These are phyloP conservation scores for Cataglyphis hispanica DNA, from an alignment of 1,140 invertebrate genomes.

Conservation along the genomic window DNA sequence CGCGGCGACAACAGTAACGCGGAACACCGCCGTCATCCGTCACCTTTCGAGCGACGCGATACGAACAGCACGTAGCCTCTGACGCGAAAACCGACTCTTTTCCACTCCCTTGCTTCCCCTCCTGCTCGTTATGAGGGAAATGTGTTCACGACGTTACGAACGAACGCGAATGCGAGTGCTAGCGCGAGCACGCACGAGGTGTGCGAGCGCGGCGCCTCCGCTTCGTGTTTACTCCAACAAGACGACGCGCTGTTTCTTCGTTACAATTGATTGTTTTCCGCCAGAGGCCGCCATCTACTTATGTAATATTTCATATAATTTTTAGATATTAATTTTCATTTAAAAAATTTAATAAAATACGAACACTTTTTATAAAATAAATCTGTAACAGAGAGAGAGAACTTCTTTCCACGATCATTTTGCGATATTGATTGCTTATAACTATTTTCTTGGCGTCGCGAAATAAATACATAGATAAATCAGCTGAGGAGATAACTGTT, in stretches of 20 bases:
- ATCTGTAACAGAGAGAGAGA: too few relatives aligned
- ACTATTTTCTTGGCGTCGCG: too few relatives aligned
- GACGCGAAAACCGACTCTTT: neutral
- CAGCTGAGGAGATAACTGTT: too few relatives aligned
- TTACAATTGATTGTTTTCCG: too few relatives aligned
- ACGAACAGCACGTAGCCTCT: neutral
- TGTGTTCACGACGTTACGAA: slow-evolving; percentile 13
- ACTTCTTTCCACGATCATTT: too few relatives aligned
- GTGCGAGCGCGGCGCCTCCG: slow-evolving; percentile 55
- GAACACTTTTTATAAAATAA: too few relatives aligned
- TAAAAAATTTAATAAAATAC: too few relatives aligned
- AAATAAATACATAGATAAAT: too few relatives aligned
- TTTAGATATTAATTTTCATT: too few relatives aligned
- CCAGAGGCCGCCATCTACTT: neutral
- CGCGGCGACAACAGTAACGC: slow-evolving; percentile 20
- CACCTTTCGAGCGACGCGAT: slow-evolving; percentile 21
- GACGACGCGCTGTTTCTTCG: slow-evolving; percentile 58
- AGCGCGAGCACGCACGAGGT: slow-evolving; percentile 55
- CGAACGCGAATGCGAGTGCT: slow-evolving; percentile 7
- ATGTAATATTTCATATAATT: too few relatives aligned
- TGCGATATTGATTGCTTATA: too few relatives aligned
- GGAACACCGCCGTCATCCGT: neutral
- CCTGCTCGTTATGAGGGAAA: neutral
- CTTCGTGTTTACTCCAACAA: slow-evolving; percentile 69
- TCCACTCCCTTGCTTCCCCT: neutral